A percentile compares a stretch with the other conserved stretches of the same genome.
Evolutionary conservation across 2,113 vertebrate genomes (phyloP).

Genomic region (Marmota monax): DNA sequence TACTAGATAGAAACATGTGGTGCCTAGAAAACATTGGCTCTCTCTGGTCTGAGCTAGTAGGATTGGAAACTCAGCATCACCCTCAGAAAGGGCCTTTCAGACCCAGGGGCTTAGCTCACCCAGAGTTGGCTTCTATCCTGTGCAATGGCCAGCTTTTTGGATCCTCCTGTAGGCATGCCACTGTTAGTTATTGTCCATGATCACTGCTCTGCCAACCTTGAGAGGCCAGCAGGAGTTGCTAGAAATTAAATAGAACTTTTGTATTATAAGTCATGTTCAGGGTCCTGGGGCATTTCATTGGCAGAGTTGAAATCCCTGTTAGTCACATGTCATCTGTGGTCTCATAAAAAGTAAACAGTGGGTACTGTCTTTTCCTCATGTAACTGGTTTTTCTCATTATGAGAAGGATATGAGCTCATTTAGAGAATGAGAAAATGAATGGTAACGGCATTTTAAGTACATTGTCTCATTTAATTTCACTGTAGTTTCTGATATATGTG

Average conservation of each 20-base stretch:
- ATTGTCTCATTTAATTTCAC: neutral
- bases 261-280: neutral
- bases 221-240: neutral
- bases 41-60: neutral
- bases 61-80: neutral
- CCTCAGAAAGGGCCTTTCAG: neutral
- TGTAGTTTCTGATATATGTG: neutral
- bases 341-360: constrained; percentile 26
- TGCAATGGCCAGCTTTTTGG: neutral
- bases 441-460: neutral
- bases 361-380: neutral
- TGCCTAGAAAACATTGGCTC: neutral
- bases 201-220: neutral
- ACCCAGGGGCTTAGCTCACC: neutral
- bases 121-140: neutral
- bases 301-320: neutral
- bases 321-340: neutral
- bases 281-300: constrained; percentile 18
- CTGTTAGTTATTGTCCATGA: neutral
- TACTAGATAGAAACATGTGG: neutral
- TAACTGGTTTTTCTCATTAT: neutral
- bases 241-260: neutral
- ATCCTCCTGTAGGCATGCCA: neutral
- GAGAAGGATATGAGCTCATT: neutral
- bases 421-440: constrained; percentile 27